A percentile compares a stretch with the other conserved stretches of the same genome.
These are phyloP conservation scores for Crematogaster levior DNA, from an alignment of 2,888 invertebrate species.

Conservation along the genomic window DNA sequence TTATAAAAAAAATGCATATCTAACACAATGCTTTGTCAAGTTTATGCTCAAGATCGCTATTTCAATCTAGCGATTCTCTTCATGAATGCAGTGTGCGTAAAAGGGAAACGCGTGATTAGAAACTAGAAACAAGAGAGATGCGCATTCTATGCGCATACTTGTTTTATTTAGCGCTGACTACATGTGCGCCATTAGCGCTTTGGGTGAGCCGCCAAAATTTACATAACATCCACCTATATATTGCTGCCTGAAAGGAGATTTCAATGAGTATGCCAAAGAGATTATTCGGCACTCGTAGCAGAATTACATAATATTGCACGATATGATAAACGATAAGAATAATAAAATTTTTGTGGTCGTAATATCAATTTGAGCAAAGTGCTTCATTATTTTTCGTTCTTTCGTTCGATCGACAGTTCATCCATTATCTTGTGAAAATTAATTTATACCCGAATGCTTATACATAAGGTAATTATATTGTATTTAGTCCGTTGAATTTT, in stretches of 20 bases:
- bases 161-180: conserved; percentile 46
- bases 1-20: neutral
- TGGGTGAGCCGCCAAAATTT: conserved; percentile 35
- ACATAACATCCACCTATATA: conserved; percentile 37
- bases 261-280: conserved; percentile 4
- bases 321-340: neutral
- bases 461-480: neutral
- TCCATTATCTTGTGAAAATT: neutral
- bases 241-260: conserved; percentile 3
- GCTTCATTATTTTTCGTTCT: neutral
- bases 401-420: neutral
- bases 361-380: neutral
- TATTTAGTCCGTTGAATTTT: neutral
- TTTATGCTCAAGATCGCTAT: neutral
- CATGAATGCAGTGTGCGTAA: conserved; percentile 20
- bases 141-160: conserved; percentile 16
- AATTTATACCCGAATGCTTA: neutral
- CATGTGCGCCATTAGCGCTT: conserved; percentile 8
- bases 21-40: neutral
- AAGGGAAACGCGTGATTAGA: conserved; percentile 41
- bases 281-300: neutral
- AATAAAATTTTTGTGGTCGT: neutral
- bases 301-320: conserved; percentile 15
- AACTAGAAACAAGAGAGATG: conserved; percentile 24
- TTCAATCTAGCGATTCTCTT: neutral